Percentiles rank a stretch among this genome's conserved stretches.
phyloP scores from a whole-genome alignment of 2,888 invertebrate species.

The Embidobia sp. region DNA sequence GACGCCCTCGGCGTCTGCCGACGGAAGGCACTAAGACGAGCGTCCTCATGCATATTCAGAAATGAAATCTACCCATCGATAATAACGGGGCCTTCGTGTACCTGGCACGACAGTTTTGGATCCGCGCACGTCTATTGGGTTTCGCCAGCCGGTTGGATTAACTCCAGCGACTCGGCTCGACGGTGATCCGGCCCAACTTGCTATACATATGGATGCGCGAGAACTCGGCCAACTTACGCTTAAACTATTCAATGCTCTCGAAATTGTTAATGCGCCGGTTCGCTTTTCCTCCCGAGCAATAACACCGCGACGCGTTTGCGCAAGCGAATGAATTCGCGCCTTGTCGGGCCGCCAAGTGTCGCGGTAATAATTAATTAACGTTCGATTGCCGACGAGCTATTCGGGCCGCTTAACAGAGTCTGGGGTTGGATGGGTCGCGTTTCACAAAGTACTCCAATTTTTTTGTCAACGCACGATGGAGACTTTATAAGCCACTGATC shows the following conservation, averaged over 20 bases:
- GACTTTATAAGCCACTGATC: too few relatives aligned
- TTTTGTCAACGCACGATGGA: too few relatives aligned
- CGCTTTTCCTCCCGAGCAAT: slow-evolving; percentile 28
- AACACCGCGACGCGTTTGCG: slow-evolving; percentile 34
- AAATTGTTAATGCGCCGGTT: slow-evolving; percentile 50
- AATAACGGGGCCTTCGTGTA: slow-evolving; percentile 79
- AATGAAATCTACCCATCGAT: slow-evolving; percentile 81
- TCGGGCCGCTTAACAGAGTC: too few relatives aligned
- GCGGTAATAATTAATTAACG: slow-evolving; percentile 55
- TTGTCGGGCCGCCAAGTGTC: slow-evolving; percentile 33
- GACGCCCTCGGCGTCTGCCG: too few relatives aligned
- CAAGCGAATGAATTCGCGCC: slow-evolving; percentile 35
- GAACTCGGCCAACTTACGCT: slow-evolving; percentile 56
- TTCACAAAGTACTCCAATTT: too few relatives aligned
- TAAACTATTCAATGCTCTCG: slow-evolving; percentile 59
- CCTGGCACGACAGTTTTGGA: slow-evolving; percentile 72
- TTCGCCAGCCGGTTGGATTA: slow-evolving; percentile 69
- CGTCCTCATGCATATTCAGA: slow-evolving; percentile 80
- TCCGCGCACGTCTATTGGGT: slow-evolving; percentile 68
- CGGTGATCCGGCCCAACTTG: slow-evolving; percentile 61
- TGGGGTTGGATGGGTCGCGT: too few relatives aligned
- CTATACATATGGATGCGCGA: slow-evolving; percentile 57
- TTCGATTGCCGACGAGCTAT: slow-evolving; percentile 7
- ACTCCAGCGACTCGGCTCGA: slow-evolving; percentile 42
- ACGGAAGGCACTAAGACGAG: too few relatives aligned